Evolutionary conservation across 2,113 vertebrate species (phyloP).

Genomic region (Platichthys stellatus): DNA sequence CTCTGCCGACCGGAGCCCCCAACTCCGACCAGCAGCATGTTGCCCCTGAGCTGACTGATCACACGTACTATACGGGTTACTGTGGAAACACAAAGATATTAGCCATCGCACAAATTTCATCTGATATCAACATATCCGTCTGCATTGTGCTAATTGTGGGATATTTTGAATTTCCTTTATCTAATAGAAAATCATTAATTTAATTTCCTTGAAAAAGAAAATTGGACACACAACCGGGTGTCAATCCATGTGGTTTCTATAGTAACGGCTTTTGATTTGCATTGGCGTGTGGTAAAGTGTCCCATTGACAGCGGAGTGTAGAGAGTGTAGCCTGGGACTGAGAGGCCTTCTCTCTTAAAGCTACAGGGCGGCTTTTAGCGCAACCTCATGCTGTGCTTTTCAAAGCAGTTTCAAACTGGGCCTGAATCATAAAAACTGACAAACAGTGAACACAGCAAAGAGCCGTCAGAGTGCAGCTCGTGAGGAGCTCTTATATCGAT

Average conservation of each 20-base stretch:
- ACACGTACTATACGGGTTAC: constrained; percentile 88
- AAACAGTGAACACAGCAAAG: constrained; percentile 53
- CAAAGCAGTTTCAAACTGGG: constrained; percentile 56
- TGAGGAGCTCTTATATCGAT: constrained; percentile 49
- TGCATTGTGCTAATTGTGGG: too few species aligned
- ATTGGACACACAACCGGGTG: not conserved
- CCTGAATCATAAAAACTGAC: constrained; percentile 43
- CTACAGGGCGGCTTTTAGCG: constrained; percentile 61
- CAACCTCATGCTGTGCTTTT: constrained; percentile 47
- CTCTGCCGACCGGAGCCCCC: constrained; percentile 91
- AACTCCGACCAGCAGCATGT: constrained; percentile 91
- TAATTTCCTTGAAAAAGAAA: too few species aligned
- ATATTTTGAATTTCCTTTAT: too few species aligned
- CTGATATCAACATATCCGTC: too few species aligned
- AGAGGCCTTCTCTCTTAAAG: constrained; percentile 45
- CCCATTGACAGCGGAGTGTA: constrained; percentile 34
- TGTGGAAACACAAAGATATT: constrained; percentile 51
- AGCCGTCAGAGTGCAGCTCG: constrained; percentile 38
- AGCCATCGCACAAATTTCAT: not conserved
- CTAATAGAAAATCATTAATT: too few species aligned
- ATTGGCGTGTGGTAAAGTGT: constrained; percentile 49
- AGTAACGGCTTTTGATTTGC: constrained; percentile 48
- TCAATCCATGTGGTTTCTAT: constrained; percentile 39
- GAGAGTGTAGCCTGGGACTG: constrained; percentile 31
- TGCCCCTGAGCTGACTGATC: constrained; percentile 89